A percentile compares a stretch with the other conserved stretches of the same genome.
Evolutionary conservation across 2,113 vertebrate genomes (phyloP).

Genomic region (Laterallus jamaicensis): DNA sequence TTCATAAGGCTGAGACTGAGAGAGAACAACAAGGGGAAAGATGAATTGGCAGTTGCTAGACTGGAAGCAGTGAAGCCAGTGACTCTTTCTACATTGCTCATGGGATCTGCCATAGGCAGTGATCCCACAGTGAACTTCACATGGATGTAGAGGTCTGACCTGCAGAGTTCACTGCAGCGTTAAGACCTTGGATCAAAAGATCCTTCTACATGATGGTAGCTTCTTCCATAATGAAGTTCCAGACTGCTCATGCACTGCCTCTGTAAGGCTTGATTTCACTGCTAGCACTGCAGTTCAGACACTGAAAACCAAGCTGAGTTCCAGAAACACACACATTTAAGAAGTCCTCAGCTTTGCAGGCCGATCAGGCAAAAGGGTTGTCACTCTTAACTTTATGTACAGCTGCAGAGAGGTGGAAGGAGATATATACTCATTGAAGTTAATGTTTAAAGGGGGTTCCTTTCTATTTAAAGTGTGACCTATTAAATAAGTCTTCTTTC

Average conservation of each 20-base stretch:
- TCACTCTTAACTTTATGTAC: not conserved
- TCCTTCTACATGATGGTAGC: not conserved
- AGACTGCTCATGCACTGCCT: not conserved
- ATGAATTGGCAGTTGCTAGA: not conserved
- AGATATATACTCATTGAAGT: not conserved
- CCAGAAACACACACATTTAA: not conserved
- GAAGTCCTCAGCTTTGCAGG: not conserved
- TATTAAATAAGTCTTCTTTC: not conserved
- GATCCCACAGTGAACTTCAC: not conserved
- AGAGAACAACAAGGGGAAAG: not conserved
- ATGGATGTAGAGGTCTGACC: not conserved
- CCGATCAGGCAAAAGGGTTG: not conserved
- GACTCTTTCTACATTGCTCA: not conserved
- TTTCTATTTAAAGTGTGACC: not conserved
- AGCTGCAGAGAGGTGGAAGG: not conserved
- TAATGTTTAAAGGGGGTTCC: not conserved
- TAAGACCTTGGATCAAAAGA: not conserved
- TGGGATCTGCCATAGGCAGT: not conserved
- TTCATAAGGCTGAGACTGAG: not conserved
- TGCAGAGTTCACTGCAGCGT: not conserved
- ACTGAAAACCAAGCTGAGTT: not conserved
- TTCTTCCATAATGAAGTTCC: not conserved
- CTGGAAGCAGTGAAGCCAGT: not conserved
- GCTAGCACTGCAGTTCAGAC: not conserved
- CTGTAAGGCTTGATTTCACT: not conserved